Conservation (phyloP, 2,797 vertebrate species). For the Tokudaia tokunoshimensis region DNA sequence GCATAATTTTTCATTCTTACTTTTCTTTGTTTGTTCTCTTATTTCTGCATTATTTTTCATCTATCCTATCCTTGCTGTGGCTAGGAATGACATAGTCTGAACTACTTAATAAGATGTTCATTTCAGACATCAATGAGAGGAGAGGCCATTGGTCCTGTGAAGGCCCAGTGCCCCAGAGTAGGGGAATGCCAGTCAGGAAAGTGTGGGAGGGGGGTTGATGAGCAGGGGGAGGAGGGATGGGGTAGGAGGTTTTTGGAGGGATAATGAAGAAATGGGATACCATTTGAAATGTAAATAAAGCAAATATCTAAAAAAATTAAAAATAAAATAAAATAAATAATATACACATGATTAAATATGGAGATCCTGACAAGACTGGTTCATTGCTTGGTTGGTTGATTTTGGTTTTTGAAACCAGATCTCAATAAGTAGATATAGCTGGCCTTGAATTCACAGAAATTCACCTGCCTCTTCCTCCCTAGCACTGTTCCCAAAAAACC, state of each 20-base stretch:
- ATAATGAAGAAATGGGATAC: no score
- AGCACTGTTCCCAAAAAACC: not conserved
- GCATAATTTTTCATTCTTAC: not conserved
- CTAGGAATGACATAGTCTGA: not conserved
- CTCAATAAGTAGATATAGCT: not conserved
- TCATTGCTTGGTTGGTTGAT: not conserved
- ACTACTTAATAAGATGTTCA: not conserved
- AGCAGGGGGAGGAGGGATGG: no score
- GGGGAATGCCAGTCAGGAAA: no score
- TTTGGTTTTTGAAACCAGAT: not conserved
- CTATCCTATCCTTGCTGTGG: not conserved
- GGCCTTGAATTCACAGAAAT: not conserved
- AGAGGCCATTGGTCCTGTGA: no score
- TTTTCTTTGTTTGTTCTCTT: not conserved
- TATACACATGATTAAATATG: constrained; percentile 30
- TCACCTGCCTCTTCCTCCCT: not conserved
- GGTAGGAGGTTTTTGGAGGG: no score
- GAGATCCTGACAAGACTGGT: not conserved
- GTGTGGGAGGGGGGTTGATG: no score
- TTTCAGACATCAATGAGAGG: no score
- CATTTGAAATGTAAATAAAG: no score
- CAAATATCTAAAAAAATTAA: no score
- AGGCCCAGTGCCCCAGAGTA: no score
- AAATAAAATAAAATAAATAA: not conserved
- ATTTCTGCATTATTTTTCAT: not conserved